Conservation (phyloP, 2,888 invertebrate species). For the Noctua comes region DNA sequence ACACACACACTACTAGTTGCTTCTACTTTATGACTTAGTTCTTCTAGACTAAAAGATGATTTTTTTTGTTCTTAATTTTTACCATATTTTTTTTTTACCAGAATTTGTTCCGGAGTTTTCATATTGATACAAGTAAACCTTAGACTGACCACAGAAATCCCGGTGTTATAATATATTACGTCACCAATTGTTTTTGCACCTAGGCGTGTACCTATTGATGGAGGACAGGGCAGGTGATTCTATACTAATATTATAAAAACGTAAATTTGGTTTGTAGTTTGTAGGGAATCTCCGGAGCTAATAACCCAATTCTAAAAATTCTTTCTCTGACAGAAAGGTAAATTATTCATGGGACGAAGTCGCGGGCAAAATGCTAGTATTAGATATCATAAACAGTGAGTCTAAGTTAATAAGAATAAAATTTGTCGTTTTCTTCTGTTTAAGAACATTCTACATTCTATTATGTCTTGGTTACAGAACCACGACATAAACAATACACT, state of each 20-base stretch:
- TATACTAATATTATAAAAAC: too few relatives aligned
- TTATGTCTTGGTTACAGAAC: too few relatives aligned
- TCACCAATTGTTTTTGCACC: neutral
- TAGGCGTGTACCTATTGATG: neutral
- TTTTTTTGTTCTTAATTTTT: neutral
- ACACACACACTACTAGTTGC: too few relatives aligned
- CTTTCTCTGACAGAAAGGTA: too few relatives aligned
- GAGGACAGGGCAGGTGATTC: neutral
- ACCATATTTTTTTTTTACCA: too few relatives aligned
- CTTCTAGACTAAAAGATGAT: neutral
- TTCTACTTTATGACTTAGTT: neutral
- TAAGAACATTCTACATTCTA: neutral
- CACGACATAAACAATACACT: neutral
- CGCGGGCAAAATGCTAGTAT: too few relatives aligned
- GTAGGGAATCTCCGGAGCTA: too few relatives aligned
- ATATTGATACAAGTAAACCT: neutral
- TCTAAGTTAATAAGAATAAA: neutral
- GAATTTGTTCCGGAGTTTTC: neutral
- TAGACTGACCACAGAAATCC: too few relatives aligned
- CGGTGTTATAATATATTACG: neutral
- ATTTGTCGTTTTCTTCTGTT: neutral
- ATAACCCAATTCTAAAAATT: too few relatives aligned
- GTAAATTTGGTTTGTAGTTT: too few relatives aligned
- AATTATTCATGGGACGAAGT: too few relatives aligned
- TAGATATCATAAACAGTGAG: neutral